Percentiles rank a stretch among this genome's conserved stretches.
These are phyloP conservation scores for Leptobrachium ailaonicum DNA, from an alignment of 2,113 vertebrate genomes.

Conservation along the genomic window DNA sequence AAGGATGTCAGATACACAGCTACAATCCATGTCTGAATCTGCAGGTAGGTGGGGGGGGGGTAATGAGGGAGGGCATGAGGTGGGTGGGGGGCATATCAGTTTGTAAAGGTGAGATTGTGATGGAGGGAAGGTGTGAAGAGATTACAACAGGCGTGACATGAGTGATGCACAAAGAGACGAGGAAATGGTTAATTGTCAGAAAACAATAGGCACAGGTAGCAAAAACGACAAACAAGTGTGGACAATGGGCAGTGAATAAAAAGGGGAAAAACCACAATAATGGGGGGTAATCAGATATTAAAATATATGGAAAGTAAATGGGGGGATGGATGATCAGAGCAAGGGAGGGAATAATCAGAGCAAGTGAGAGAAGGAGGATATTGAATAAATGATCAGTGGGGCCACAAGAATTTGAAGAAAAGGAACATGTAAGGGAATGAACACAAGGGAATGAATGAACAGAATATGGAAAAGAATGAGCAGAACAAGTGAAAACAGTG, in stretches of 20 bases:
- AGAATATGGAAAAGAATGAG: too few relatives aligned
- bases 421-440: too few relatives aligned
- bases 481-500: too few relatives aligned
- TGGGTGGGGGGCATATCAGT: not conserved
- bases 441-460: too few relatives aligned
- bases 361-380: not conserved
- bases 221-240: too few relatives aligned
- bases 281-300: too few relatives aligned
- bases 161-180: not conserved
- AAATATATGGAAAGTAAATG: too few relatives aligned
- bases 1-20: conserved; percentile 88
- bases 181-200: not conserved
- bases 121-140: not conserved
- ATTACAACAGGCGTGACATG: not conserved
- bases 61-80: conserved; percentile 37
- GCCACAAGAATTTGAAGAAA: too few relatives aligned
- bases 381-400: too few relatives aligned
- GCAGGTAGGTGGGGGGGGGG: conserved; percentile 62
- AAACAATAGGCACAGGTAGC: too few relatives aligned
- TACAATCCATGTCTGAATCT: conserved; percentile 81
- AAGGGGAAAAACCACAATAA: not conserved
- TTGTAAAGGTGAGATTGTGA: not conserved
- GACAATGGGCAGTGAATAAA: not conserved
- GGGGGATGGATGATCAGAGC: not conserved
- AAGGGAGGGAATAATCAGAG: not conserved